phyloP scores from a whole-genome alignment of 2,888 invertebrate genomes.

The Diarsia mendica region DNA sequence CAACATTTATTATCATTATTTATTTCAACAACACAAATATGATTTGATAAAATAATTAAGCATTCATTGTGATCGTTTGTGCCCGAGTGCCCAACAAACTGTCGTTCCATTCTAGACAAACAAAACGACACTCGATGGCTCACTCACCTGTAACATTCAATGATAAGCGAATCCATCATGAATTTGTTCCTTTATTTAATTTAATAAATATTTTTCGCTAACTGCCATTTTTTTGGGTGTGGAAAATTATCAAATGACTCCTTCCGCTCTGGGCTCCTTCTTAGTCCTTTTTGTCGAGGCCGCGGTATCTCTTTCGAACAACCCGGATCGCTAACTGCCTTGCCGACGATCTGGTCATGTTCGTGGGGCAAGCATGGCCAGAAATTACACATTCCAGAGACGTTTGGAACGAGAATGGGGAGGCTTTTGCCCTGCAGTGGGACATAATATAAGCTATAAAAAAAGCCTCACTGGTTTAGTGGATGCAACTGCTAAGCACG shows the following conservation, averaged over 20 bases:
- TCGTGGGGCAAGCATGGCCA: no score
- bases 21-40: background rate
- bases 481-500: background rate
- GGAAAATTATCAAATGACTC: no score
- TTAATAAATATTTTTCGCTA: background rate
- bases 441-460: no score
- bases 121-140: constrained; percentile 15
- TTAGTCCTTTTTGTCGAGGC: no score
- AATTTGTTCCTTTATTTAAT: constrained; percentile 22
- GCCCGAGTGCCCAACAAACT: constrained; percentile 12
- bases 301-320: no score
- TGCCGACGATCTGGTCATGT: no score
- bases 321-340: no score
- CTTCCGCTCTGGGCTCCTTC: no score
- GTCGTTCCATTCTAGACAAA: background rate
- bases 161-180: constrained; percentile 38
- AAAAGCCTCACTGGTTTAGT: background rate
- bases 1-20: background rate
- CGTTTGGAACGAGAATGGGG: no score
- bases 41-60: constrained; percentile 22
- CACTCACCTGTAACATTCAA: constrained; percentile 35
- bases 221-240: no score
- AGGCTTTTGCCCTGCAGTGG: no score
- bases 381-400: no score
- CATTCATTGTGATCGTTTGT: constrained; percentile 2